Evolutionary conservation across 2,797 vertebrate genomes (phyloP), one percentile per base, ranked within the genome.

Genomic region (Sebastes kiyomatsui): DNA sequence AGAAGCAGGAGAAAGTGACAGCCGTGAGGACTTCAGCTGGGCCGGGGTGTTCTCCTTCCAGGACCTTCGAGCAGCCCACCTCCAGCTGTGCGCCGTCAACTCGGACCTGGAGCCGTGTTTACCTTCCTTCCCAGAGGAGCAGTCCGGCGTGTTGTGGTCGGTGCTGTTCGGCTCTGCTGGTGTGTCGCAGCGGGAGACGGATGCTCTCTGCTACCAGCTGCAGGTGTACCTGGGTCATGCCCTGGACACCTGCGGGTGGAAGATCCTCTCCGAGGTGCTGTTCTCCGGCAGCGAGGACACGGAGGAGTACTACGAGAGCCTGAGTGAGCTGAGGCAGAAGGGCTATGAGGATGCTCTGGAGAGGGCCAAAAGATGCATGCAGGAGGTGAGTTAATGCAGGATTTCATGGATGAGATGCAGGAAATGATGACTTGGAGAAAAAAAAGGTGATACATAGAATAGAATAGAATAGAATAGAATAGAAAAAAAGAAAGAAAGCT

Each of bases 181-280:
- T 90, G 52, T 96, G 89, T 52, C 96, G 80, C 92, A 93, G 91
- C 88, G 96, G 94, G 96, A 96, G 92, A 96, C 96, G 76, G 98
- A 99, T 54, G 92, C 94, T 0, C 94, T 99, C 42, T 98, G 98
- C 89, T 96, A 93, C 93, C 95, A 96, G 90, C 96, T 99, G 69
- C 98, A 99, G 92, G 96, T 97, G 73, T 99, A 99, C 94, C 95
- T 99, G 92, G 96, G 97, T 49, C 98, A 99, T 75, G 96, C 97
- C 67, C 90, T 99, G 87, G 98, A 99, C 93, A 98, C 97, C 77
- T 99, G 98, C 83, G 98, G 98, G 6, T 99, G 98, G 98, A 99
- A 97, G 94, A 99, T 99, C 73, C 97, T 99, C 4, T 99, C 97
- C 0, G 97, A 98, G 94, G 97, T 99, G 28, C 96, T 99, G 0